Evolutionary conservation across 23 tunicate genomes (phyloP).

Genomic region (Styela plicata): DNA sequence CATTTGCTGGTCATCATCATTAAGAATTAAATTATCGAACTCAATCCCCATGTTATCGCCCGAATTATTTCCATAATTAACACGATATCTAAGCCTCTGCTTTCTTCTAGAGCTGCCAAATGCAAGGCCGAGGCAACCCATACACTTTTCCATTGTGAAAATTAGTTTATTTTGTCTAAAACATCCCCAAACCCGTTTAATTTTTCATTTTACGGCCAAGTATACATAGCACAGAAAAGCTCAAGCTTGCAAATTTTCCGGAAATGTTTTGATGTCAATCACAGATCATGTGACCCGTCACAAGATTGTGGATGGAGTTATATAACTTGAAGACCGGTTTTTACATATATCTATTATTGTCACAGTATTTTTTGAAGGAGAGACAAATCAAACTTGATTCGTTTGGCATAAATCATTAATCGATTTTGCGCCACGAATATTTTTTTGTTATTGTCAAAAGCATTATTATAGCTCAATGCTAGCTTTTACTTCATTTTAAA

Average conservation of each 20-base stretch:
- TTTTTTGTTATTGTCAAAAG: no score
- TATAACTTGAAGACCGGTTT: no score
- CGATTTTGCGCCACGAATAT: no score
- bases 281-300: not conserved
- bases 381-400: no score
- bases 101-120: slow-evolving; percentile 54
- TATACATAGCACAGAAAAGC: not conserved
- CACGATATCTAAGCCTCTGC: slow-evolving; percentile 55
- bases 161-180: not conserved
- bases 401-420: no score
- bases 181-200: not conserved
- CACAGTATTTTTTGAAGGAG: no score
- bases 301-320: no score
- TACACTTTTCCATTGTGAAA: slow-evolving; percentile 75
- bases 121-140: slow-evolving; percentile 58
- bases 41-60: slow-evolving; percentile 59
- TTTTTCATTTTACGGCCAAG: no score
- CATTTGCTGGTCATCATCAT: slow-evolving; percentile 42
- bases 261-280: not conserved
- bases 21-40: slow-evolving; percentile 74
- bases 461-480: no score
- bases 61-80: slow-evolving; percentile 65
- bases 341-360: no score
- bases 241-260: not conserved
- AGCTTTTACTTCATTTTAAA: no score